Percentiles rank a stretch among this genome's conserved stretches.
phyloP scores from a whole-genome alignment of 1,140 invertebrate genomes.

The Zaprionus vittiger region DNA sequence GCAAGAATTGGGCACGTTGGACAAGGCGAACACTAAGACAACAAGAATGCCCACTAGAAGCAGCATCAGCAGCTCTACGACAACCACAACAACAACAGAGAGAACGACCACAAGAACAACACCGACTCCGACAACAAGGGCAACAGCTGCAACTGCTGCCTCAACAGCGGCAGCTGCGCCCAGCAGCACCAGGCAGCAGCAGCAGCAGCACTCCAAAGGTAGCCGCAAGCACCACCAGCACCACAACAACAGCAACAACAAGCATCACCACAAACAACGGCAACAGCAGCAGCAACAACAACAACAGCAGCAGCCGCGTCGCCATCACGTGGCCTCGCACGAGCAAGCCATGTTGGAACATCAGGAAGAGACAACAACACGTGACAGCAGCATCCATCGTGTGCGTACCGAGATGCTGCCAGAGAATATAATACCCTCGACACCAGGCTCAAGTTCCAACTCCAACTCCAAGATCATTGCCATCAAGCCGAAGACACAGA shows the following conservation, averaged over 20 bases:
- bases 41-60: conserved; percentile 25
- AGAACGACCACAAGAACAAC: conserved; percentile 19
- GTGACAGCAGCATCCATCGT: conserved; percentile 82
- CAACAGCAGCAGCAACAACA: conserved; percentile 50
- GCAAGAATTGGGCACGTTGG: conserved; percentile 65
- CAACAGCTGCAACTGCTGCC: conserved; percentile 40
- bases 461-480: conserved; percentile 82
- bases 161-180: conserved; percentile 43
- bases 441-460: conserved; percentile 57
- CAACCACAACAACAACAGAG: conserved; percentile 32
- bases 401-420: conserved; percentile 74
- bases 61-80: conserved; percentile 13
- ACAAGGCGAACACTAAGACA: conserved; percentile 47
- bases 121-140: conserved; percentile 19
- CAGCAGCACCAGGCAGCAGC: conserved; percentile 17
- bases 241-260: conserved; percentile 44
- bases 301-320: conserved; percentile 54
- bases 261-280: conserved; percentile 62
- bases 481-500: conserved; percentile 77
- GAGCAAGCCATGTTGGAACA: conserved; percentile 63
- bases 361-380: conserved; percentile 71
- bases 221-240: conserved; percentile 36
- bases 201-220: conserved; percentile 28
- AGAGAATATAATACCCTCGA: conserved; percentile 76
- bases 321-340: conserved; percentile 73